These are phyloP conservation scores for Pollenia amentaria DNA, from an alignment of 2,888 invertebrate species.

Conservation along the genomic window DNA sequence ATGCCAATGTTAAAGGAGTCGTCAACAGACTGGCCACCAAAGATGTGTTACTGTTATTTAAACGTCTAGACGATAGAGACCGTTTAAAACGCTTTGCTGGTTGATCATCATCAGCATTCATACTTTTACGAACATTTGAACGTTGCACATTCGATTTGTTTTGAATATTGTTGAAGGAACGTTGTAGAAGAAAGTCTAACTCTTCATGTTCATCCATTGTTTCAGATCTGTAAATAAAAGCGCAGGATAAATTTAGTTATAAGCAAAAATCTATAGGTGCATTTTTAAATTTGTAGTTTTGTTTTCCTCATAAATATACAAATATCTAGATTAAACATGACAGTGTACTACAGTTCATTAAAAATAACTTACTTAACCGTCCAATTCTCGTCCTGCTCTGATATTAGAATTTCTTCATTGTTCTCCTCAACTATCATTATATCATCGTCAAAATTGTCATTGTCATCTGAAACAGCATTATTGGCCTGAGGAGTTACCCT, in stretches of 20 bases:
- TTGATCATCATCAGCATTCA: constrained; percentile 5
- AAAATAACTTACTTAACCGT: constrained; percentile 61
- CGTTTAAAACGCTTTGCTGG: constrained; percentile 58
- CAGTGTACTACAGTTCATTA: too few relatives aligned
- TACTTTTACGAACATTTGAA: constrained; percentile 30
- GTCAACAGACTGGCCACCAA: constrained; percentile 64
- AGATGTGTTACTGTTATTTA: constrained; percentile 60
- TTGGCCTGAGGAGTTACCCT: background rate
- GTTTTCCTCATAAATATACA: too few relatives aligned
- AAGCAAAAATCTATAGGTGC: background rate
- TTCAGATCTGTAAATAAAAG: constrained; percentile 54
- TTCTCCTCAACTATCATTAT: constrained; percentile 63
- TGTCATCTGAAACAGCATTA: constrained; percentile 4
- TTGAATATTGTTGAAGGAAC: constrained; percentile 44
- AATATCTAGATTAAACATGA: too few relatives aligned
- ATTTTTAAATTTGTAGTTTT: background rate
- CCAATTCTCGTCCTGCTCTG: constrained; percentile 72
- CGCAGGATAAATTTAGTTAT: background rate
- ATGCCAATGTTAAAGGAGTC: constrained; percentile 67
- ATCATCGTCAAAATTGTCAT: constrained; percentile 42
- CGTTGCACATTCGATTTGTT: constrained; percentile 27
- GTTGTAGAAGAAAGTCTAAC: constrained; percentile 64
- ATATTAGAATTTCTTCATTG: constrained; percentile 68
- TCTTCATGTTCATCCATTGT: constrained; percentile 70
- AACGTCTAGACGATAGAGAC: constrained; percentile 54